These are phyloP conservation scores for Eubucco bourcierii DNA, from an alignment of 2,113 vertebrate genomes.

Conservation along the genomic window DNA sequence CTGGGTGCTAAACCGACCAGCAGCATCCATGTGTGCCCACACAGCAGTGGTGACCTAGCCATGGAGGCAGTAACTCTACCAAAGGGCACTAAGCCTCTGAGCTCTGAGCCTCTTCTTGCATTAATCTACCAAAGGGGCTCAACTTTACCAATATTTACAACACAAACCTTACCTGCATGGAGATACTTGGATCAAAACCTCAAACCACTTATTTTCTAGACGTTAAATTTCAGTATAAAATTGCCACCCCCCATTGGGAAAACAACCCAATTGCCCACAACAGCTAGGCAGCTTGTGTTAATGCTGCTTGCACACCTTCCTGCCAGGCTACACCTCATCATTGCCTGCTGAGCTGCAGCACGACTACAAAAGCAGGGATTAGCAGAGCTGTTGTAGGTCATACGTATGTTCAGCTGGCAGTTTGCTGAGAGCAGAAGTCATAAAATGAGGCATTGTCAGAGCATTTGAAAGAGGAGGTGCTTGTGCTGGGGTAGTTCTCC, in stretches of 20 bases:
- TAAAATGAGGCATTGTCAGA: background rate
- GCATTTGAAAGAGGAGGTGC: background rate
- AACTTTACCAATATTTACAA: background rate
- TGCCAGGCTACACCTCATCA: constrained; percentile 6
- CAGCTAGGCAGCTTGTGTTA: background rate
- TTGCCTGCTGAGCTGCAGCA: background rate
- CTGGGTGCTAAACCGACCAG: background rate
- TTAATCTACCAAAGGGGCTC: background rate
- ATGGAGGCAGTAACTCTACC: background rate
- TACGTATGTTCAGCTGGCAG: background rate
- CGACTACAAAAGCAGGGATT: constrained; percentile 11
- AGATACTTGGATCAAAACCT: background rate
- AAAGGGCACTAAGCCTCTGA: background rate
- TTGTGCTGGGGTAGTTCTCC: background rate
- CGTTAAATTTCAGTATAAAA: constrained; percentile 30
- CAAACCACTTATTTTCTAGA: constrained; percentile 25
- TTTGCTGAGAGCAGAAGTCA: background rate
- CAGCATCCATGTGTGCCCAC: background rate
- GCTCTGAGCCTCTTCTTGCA: background rate
- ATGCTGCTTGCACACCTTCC: background rate
- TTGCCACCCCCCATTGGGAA: constrained; percentile 11
- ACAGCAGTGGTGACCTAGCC: background rate
- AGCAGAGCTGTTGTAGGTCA: background rate
- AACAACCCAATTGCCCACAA: background rate
- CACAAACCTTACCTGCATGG: background rate